These are phyloP conservation scores for Siniperca obscura DNA, from an alignment of 2,797 vertebrate species.

Conservation along the genomic window DNA sequence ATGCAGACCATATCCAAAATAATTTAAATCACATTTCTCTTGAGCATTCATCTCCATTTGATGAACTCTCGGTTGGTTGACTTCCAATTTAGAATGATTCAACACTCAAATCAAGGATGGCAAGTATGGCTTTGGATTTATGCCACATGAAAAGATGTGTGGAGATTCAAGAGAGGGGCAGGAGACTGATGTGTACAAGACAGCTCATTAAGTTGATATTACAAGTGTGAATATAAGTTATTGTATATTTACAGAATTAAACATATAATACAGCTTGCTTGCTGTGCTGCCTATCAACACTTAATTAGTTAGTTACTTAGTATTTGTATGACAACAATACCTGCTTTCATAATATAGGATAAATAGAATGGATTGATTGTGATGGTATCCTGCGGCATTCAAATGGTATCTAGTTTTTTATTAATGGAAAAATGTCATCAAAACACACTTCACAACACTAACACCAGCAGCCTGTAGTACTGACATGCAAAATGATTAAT, in stretches of 20 bases:
- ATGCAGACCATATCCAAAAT: constrained; percentile 50
- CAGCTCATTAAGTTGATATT: constrained; percentile 35
- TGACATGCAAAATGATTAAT: constrained; percentile 7
- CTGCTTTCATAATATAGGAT: not conserved
- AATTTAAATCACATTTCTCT: constrained; percentile 62
- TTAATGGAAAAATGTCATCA: not conserved
- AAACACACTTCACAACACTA: not conserved
- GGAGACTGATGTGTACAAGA: constrained; percentile 8
- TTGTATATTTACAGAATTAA: constrained; percentile 28
- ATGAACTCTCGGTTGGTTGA: constrained; percentile 47
- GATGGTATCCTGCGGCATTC: not conserved
- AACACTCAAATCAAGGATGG: constrained; percentile 54
- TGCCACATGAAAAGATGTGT: constrained; percentile 17
- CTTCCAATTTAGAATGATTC: constrained; percentile 66
- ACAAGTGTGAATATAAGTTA: constrained; percentile 8
- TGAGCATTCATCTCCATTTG: constrained; percentile 51
- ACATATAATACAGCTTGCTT: not conserved
- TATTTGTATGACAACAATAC: not conserved
- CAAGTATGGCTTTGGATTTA: constrained; percentile 41
- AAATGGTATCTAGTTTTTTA: not conserved
- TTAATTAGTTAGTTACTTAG: not conserved
- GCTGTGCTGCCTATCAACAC: not conserved
- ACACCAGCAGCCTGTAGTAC: not conserved
- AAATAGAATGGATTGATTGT: not conserved
- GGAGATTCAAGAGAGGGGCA: constrained; percentile 22